Base-by-base conservation (phyloP, 2,797 vertebrate genomes). In the Mus minutoides region DNA sequence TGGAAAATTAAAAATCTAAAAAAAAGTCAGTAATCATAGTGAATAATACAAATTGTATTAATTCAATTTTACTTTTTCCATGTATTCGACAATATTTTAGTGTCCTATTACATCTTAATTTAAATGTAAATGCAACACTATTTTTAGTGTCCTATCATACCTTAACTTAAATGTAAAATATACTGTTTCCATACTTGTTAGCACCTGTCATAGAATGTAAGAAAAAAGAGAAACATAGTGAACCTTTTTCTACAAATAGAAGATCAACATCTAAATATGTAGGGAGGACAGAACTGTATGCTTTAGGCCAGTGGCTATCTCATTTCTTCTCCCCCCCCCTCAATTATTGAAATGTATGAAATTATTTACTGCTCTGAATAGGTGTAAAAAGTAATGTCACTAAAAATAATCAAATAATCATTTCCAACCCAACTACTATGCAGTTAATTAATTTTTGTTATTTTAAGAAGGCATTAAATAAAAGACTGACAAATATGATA, bases 71-170 rank as follows among this genome's bases (percentile, higher is more conserved):
- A 58, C 77, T 80, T 80, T 71, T 82, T 54, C 10, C 37, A 37
- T 78, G 24, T 12, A 77, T 89, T 78, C 78, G 62, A 78, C 6
- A 78, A 19, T 83, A 91, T 54, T 94, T 89, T 49, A 71, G 37
- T 73, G 31, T 49, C 17, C 3, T 56, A 37, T 95, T 64, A 49
- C 22, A 96, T 11, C 13, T 92, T 56, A 73, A n/a, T 8, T 52
- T 71, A 78, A 77, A 58, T n/a, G 12, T 52, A 92, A 92, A 94
- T 40, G 40, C 69, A 73, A 71, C 3, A 78, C 24, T 88, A 93
- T 62, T 91, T 94, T 84, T 49, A 71, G 24, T 64, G 24, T 49
- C 6, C 1, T 49, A 40, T 92, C 58, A 58, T 37, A 94, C 11
- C 10, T 92, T 56, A 73, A 52, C 8, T 52, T 62, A 84, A 78